Evolutionary conservation across 1,140 invertebrate species (phyloP).

Genomic region (Solenopsis fugax): DNA sequence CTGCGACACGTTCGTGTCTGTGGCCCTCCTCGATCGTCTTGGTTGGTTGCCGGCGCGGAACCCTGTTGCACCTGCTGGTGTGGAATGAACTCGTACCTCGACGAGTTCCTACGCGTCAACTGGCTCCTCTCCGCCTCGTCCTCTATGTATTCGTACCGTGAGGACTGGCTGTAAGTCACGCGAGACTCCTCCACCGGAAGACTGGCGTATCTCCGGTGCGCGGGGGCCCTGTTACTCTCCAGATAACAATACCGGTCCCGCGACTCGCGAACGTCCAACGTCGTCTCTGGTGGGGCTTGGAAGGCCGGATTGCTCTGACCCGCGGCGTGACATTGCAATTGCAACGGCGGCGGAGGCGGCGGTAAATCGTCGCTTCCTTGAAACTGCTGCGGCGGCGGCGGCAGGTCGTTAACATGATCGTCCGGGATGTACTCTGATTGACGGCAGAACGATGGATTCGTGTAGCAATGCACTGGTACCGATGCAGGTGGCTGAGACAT

Average conservation of each 20-base stretch:
- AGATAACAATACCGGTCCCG: constrained; percentile 81
- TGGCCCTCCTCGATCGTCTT: constrained; percentile 67
- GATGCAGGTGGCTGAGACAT: constrained; percentile 74
- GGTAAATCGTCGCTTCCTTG: constrained; percentile 81
- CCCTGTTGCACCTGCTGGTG: constrained; percentile 77
- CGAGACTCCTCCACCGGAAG: constrained; percentile 76
- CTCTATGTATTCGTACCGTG: constrained; percentile 83
- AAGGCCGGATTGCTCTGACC: constrained; percentile 83
- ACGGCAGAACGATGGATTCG: constrained; percentile 92
- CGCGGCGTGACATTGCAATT: constrained; percentile 72
- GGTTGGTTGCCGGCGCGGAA: constrained; percentile 72
- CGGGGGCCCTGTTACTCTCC: constrained; percentile 65
- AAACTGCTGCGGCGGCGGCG: constrained; percentile 82
- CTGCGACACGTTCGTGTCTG: constrained; percentile 72
- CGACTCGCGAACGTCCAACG: neutral
- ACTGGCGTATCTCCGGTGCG: constrained; percentile 78
- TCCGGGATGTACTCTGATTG: constrained; percentile 89
- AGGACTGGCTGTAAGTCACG: constrained; percentile 70
- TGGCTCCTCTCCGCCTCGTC: constrained; percentile 74
- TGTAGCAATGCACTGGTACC: constrained; percentile 88
- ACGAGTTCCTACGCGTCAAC: constrained; percentile 76
- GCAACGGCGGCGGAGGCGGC: constrained; percentile 80
- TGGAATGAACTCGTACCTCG: constrained; percentile 79
- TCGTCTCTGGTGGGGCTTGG: constrained; percentile 71
- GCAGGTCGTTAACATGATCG: constrained; percentile 72